Conservation (phyloP, 2,888 invertebrate genomes). For the Nomada lathburiana region DNA sequence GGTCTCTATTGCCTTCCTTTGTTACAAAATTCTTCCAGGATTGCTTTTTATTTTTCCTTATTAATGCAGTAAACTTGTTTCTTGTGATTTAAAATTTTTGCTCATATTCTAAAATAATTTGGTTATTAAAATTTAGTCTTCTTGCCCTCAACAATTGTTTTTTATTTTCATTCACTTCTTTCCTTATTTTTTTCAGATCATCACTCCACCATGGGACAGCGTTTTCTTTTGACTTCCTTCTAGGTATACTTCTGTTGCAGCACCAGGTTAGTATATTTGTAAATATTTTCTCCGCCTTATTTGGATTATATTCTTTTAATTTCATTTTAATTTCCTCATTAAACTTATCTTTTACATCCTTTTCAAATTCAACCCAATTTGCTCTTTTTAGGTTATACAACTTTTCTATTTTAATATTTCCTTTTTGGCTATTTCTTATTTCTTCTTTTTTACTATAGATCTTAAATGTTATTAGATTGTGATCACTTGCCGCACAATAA, state of each 20-base stretch:
- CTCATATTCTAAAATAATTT: no score
- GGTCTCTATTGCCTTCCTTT: no score
- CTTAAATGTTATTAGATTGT: constrained; percentile 18
- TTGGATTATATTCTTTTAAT: background rate
- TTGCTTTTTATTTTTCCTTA: no score
- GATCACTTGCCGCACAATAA: constrained; percentile 20
- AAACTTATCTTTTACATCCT: background rate
- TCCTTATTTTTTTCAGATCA: background rate
- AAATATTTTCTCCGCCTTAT: background rate
- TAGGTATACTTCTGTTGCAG: background rate
- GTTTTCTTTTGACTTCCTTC: background rate
- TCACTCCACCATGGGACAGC: background rate
- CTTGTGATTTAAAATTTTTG: no score
- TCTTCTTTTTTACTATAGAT: background rate
- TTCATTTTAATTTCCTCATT: background rate
- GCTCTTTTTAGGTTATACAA: constrained; percentile 5
- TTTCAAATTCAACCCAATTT: background rate
- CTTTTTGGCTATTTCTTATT: background rate
- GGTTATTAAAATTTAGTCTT: background rate
- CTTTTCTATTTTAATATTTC: no score
- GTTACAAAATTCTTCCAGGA: no score
- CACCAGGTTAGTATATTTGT: background rate
- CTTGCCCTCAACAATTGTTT: background rate
- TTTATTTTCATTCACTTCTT: background rate
- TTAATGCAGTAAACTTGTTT: no score